Evolutionary conservation across 2,888 invertebrate species (phyloP), one percentile per base, ranked within the genome.

Genomic region (Anthoptus insignis): DNA sequence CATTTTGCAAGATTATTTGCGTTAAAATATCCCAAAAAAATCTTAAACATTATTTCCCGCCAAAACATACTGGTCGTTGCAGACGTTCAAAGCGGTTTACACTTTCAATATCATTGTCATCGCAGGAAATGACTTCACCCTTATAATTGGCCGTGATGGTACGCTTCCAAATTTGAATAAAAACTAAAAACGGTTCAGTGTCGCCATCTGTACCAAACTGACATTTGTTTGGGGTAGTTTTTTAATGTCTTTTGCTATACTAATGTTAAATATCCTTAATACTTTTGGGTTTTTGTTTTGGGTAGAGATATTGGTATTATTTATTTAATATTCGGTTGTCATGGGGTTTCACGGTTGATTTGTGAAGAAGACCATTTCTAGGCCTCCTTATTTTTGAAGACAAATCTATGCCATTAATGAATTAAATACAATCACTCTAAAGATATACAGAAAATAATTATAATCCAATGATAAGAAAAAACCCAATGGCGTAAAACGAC

Each of bases 81-180:
- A 75, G 74, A 75, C 72, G 32, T 32, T 75, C 68, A 71, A 64
- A 56, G 47, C 53, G 66, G 74, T 79, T 79, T 75, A 73, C 74
- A 73, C 80, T 81, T 78, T 82, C 79, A 82, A 83, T 89, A 87
- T 89, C 89, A 82, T 86, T 89, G 89, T 88, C 87, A 87, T 88
- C 86, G 74, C 84, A 87, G 90, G 90, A 89, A 88, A 86, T 84
- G 82, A 85, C 83, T 82, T 81, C 87, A 86, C 85, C 87, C 83
- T 78, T 83, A 78, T 88, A 86, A 87, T 86, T 75, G 77, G 70
- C 70, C 77, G 79, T 79, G 74, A 77, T 74, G 49, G 37, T 19
- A 77, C 87, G 87, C 79, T 86, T 82, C 83, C 21, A 68, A 72
- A 82, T 82, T 82, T 77, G 72, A 79, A 80, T 75, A 81, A 70